These are phyloP conservation scores for Stenodema calcarata DNA, from an alignment of 2,888 invertebrate species.

Conservation along the genomic window DNA sequence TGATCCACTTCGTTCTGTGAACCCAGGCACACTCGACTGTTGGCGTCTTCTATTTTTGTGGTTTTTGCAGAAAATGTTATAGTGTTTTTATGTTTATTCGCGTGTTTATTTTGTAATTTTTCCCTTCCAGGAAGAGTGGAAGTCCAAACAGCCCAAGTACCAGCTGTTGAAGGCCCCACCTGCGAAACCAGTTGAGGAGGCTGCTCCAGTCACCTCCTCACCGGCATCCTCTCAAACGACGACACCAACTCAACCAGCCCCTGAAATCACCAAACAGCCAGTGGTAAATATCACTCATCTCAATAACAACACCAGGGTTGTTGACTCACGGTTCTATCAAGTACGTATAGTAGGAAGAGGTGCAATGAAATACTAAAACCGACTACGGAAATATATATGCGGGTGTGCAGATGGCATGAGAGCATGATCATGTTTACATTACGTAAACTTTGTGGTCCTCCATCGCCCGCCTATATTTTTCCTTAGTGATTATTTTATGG, in stretches of 20 bases:
- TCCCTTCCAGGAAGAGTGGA: constrained; percentile 74
- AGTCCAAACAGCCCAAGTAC: constrained; percentile 75
- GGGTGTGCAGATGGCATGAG: neutral
- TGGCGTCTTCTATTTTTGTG: too few species aligned
- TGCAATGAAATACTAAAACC: neutral
- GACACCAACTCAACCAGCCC: constrained; percentile 24
- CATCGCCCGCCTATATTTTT: neutral
- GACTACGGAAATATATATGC: neutral
- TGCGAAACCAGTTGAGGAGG: constrained; percentile 58
- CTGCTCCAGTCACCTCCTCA: constrained; percentile 58
- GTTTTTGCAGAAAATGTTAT: too few species aligned
- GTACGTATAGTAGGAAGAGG: neutral
- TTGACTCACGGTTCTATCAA: constrained; percentile 2
- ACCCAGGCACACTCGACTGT: too few species aligned
- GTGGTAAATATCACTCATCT: constrained; percentile 20
- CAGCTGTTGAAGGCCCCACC: constrained; percentile 62
- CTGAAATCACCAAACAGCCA: constrained; percentile 34
- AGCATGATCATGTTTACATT: too few species aligned
- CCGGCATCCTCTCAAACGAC: constrained; percentile 38
- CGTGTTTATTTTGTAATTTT: neutral
- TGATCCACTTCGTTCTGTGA: too few species aligned
- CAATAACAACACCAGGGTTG: neutral
- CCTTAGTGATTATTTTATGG: neutral
- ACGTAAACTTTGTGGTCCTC: too few species aligned
- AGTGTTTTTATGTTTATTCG: too few species aligned